These are phyloP conservation scores for Liodrosophila aerea DNA, from an alignment of 2,888 invertebrate species.

Conservation along the genomic window DNA sequence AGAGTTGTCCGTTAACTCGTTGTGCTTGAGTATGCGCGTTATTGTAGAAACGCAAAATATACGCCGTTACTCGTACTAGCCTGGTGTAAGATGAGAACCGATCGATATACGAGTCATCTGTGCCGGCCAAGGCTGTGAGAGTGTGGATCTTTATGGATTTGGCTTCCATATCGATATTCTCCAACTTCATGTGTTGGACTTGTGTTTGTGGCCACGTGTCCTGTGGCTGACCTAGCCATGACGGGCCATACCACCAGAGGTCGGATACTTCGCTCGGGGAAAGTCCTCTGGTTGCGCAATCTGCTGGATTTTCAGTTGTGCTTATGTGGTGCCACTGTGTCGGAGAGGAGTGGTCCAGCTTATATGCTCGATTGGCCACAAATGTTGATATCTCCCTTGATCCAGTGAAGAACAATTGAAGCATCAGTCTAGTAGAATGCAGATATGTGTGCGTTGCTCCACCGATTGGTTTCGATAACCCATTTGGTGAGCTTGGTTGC, in stretches of 20 bases:
- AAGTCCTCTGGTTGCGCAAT: constrained; percentile 1
- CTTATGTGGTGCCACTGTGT: background rate
- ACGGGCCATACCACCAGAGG: background rate
- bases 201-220: too few species aligned
- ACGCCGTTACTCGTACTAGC: background rate
- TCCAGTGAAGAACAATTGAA: background rate
- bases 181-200: too few species aligned
- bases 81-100: background rate
- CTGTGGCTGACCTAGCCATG: too few species aligned
- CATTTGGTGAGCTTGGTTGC: too few species aligned
- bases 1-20: background rate
- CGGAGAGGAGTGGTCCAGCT: background rate
- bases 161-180: too few species aligned
- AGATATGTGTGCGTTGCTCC: too few species aligned
- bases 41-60: background rate
- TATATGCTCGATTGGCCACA: background rate
- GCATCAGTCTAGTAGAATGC: background rate
- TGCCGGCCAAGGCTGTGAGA: background rate
- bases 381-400: background rate
- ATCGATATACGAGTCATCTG: background rate
- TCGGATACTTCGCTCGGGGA: background rate
- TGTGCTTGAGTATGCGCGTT: constrained; percentile 1
- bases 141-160: background rate
- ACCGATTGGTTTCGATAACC: too few species aligned
- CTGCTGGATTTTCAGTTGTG: background rate